Evolutionary conservation across 2,888 invertebrate genomes (phyloP), one percentile per base, ranked within the genome.

Genomic region (Drosophila maculinotata): DNA sequence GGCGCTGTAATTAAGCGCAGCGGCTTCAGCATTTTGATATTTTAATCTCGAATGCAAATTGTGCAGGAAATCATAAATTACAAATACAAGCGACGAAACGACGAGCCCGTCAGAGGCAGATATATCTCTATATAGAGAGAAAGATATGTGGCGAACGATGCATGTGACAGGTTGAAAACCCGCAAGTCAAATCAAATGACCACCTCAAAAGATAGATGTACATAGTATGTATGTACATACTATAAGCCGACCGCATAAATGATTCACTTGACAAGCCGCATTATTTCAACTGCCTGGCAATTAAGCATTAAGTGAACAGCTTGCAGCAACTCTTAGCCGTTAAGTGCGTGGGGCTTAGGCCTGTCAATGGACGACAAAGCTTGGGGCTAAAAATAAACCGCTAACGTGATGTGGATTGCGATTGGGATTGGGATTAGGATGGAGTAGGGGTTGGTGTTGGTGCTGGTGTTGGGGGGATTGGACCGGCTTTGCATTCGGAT

Each of bases 21-120:
- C 65, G 73, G 70, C 68, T 78, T 75, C 53, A n/a, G 45, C 58
- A 62, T 68, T 76, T 79, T 74, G 81, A 86, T 76, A 68, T 69
- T 77, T 80, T 86, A 82, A 82, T 86, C 86, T 79, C 67, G 44
- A 51, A 83, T 84, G 77, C 76, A 76, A 81, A 82, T 82, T 79
- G 63, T 45, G 45, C 70, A 79, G 81, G 81, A 81, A 81, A 80
- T 81, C 80, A 86, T 83, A 79, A 76, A 81, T 86, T 69, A 73
- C 63, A 57, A 57, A 64, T 53, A 75, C 58, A 65, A 65, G 23
- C 20, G n/a, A n/a, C n/a, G n/a, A n/a, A n/a, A n/a, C n/a, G n/a
- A n/a, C n/a, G n/a, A n/a, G n/a, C n/a, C n/a, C n/a, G 39, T 30
- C 30, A 39, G 26, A 49, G 25, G 3, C n/a, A 2, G 20, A 5